Percentiles rank a stretch among this genome's conserved stretches.
These are phyloP conservation scores for Melanophora roralis DNA, from an alignment of 2,888 invertebrate species.

Conservation along the genomic window DNA sequence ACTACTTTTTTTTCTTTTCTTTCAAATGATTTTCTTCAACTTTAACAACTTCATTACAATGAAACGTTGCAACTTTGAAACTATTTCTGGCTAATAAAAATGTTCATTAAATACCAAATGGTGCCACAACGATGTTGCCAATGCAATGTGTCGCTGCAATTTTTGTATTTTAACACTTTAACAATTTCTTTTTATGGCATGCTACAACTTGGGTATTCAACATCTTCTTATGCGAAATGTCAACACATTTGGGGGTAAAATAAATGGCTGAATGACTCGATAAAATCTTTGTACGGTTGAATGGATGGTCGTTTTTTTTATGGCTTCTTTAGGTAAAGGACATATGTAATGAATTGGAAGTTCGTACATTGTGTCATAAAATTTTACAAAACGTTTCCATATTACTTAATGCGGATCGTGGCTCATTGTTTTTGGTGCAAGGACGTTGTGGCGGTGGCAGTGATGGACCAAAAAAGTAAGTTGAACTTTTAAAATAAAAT, in stretches of 20 bases:
- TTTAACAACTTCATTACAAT: constrained; percentile 46
- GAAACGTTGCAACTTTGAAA: constrained; percentile 12
- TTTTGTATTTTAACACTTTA: not conserved
- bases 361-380: constrained; percentile 95
- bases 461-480: constrained; percentile 77
- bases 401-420: constrained; percentile 92
- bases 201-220: constrained; percentile 9
- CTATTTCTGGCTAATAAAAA: constrained; percentile 16
- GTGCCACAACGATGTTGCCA: constrained; percentile 37
- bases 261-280: not conserved
- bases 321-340: constrained; percentile 85
- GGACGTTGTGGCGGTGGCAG: constrained; percentile 79
- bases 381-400: constrained; percentile 96
- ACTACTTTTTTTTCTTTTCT: not conserved
- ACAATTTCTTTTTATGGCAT: not conserved
- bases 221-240: not conserved
- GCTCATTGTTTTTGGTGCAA: constrained; percentile 94
- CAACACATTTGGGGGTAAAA: constrained; percentile 13
- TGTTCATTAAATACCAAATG: constrained; percentile 56
- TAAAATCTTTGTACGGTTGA: not conserved
- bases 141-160: constrained; percentile 21
- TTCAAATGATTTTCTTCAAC: not conserved
- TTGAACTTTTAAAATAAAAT: too few relatives aligned
- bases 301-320: not conserved
- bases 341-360: constrained; percentile 96